Base-by-base conservation (phyloP, 2,113 vertebrate genomes). In the Apeltes quadracus region DNA sequence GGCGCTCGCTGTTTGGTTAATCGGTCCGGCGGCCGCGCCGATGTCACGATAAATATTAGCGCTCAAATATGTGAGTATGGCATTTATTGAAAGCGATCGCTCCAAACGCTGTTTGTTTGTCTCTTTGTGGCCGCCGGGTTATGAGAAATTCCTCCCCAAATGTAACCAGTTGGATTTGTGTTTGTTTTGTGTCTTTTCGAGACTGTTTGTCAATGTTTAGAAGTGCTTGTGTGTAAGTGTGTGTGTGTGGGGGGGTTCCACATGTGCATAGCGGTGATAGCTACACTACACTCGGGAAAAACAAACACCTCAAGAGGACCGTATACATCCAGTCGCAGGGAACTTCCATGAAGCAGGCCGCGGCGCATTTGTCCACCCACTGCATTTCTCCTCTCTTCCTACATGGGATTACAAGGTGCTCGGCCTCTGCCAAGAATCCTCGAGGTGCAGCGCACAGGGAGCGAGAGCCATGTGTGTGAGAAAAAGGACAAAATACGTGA, bases 341-440 rank as follows among this genome's bases (percentile, higher is more conserved):
- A 95, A 94, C 94, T 95, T 90, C 96, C 95, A 94, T 93, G 91
- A 94, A 94, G 91, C 87, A 85, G 93, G 93, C 93, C 72, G 91
- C 88, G 93, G 84, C 93, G 90, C 94, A 83, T 86, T 87, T 66
- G 82, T 95, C 94, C 95, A 93, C 95, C 95, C 95, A 96, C 95
- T 87, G 94, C 92, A 93, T 69, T 72, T 78, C 22, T 81, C 71
- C 22, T 81, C 71, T 82, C 69, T 16, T 27, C 48, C 90, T 92
- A 61, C 94, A 93, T 92, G 92, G 93, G 95, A 96, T 96, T 96
- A 95, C 93, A 95, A 95, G 94, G 92, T 93, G 93, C 89, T 92
- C 91, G 84, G 87, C 73, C 90, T 87, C 93, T 95, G 96, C 95
- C 96, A 97, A 97, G 93, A 95, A 95, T 94, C 94, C 95, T 95